Evolutionary conservation across 2,113 vertebrate genomes (phyloP).

Genomic region (Lycocorax pyrrhopterus): DNA sequence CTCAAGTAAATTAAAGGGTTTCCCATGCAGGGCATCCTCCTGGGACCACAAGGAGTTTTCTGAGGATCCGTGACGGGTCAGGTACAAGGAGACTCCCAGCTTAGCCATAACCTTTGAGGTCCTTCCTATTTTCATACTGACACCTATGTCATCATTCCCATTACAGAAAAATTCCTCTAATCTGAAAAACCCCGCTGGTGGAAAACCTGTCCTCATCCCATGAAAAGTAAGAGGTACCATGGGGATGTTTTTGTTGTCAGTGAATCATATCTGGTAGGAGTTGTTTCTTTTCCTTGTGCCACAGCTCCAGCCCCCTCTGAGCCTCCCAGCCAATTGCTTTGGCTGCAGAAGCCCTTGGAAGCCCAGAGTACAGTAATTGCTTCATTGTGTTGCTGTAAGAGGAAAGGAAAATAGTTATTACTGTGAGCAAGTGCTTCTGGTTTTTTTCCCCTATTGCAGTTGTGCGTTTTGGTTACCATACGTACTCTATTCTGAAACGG

Average conservation of each 20-base stretch:
- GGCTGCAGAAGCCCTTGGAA: neutral
- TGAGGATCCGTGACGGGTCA: constrained; percentile 18
- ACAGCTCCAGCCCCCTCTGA: constrained; percentile 10
- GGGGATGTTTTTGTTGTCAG: constrained; percentile 59
- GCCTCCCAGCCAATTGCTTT: neutral
- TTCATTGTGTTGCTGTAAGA: constrained; percentile 56
- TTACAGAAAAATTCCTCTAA: constrained; percentile 65
- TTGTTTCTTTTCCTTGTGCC: constrained; percentile 36
- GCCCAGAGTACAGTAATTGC: neutral
- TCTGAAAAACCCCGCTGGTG: constrained; percentile 43
- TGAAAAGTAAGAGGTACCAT: constrained; percentile 56
- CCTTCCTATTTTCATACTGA: constrained; percentile 64
- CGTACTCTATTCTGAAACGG: neutral
- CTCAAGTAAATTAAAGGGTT: constrained; percentile 52
- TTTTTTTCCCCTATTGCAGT: neutral
- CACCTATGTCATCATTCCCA: constrained; percentile 52
- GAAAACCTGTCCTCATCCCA: constrained; percentile 63
- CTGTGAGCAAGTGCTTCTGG: constrained; percentile 14
- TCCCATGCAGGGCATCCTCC: constrained; percentile 8
- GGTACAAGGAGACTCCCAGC: constrained; percentile 56
- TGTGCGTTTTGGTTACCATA: neutral
- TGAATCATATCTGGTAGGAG: constrained; percentile 71
- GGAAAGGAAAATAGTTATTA: constrained; percentile 61
- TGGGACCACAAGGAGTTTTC: constrained; percentile 30
- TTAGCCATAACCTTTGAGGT: constrained; percentile 64